Evolutionary conservation across 2,113 vertebrate genomes (phyloP), one percentile per base, ranked within the genome.

Genomic region (Alosa alosa): DNA sequence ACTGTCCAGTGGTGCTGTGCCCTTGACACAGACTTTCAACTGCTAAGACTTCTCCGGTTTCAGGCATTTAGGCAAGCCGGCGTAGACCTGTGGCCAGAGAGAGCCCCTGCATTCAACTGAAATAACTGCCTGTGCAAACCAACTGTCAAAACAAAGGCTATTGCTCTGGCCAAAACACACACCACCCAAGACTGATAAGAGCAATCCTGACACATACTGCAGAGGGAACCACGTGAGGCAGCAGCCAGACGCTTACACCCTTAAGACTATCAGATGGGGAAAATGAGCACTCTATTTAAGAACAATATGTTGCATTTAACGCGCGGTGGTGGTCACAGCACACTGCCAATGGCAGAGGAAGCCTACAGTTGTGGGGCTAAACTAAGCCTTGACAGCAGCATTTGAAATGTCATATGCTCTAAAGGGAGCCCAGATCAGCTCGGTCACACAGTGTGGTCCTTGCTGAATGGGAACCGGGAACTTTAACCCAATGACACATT

Each of bases 21-120:
- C 96, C 96, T 97, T 97, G 96, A 96, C 94, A 85, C 81, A 82
- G 52, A 60, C 49, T 84, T 81, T 17, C 15, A 78, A 17, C 72
- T 78, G 72, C 72, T 78, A 11, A 78, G 72, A 78, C 72, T 78
- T 78, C 72, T 41, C 72, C 15, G 72, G 36, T 78, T 78, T 78
- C 72, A 78, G 72, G 72, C n/a, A 39, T 85, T 81, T 49, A 81
- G 45, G 72, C 31, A 44, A 78, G 72, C 31, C 17, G 13, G 39
- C 13, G 25, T 78, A 78, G 72, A 78, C 72, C 72, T 78, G 72
- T 39, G 72, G 39, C 72, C 31, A 78, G 72, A 78, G 25, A 39
- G 72, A 78, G 72, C 72, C 72, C 13, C 72, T 4, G 31, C 72
- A 39, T 78, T 78, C 72, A 78, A 78, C 72, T 78, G 72, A 78